Conservation (phyloP, 2,888 invertebrate species). For the Scrobipalpa costella region DNA sequence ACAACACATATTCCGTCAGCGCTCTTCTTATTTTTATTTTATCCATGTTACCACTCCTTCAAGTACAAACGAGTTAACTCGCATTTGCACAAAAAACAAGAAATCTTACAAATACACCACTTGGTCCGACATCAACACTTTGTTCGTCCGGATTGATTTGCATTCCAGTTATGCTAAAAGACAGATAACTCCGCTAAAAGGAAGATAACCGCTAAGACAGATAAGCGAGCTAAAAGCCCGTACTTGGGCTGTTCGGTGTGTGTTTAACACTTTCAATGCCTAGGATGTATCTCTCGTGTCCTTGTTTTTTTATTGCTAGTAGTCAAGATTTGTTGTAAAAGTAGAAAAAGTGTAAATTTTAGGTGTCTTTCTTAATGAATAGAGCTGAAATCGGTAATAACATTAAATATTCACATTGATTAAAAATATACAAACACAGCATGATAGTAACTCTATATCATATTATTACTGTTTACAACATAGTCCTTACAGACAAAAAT, state of each 20-base stretch:
- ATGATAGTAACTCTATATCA: too few species aligned
- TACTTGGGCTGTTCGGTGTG: constrained; percentile 1
- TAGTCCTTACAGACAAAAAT: too few species aligned
- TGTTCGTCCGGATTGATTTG: constrained; percentile 17
- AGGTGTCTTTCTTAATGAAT: too few species aligned
- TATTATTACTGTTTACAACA: too few species aligned
- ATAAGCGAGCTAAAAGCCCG: constrained; percentile 21
- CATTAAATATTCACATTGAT: too few species aligned
- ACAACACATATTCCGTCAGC: too few species aligned
- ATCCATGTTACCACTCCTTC: background rate
- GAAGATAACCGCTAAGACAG: constrained; percentile 14
- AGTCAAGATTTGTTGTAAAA: too few species aligned
- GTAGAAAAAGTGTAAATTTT: too few species aligned
- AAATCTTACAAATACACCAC: constrained; percentile 8
- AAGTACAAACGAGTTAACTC: background rate
- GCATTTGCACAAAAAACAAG: constrained; percentile 2
- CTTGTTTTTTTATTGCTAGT: background rate
- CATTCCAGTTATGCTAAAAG: constrained; percentile 19
- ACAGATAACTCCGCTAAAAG: constrained; percentile 14
- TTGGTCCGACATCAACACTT: constrained; percentile 15
- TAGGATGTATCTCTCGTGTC: background rate
- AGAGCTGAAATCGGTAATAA: too few species aligned
- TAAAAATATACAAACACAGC: too few species aligned
- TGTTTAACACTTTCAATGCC: background rate
- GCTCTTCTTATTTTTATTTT: too few species aligned